Percentiles rank a stretch among this genome's conserved stretches.
phyloP scores from a whole-genome alignment of 1,140 invertebrate species.

The Trissolcus basalis region DNA sequence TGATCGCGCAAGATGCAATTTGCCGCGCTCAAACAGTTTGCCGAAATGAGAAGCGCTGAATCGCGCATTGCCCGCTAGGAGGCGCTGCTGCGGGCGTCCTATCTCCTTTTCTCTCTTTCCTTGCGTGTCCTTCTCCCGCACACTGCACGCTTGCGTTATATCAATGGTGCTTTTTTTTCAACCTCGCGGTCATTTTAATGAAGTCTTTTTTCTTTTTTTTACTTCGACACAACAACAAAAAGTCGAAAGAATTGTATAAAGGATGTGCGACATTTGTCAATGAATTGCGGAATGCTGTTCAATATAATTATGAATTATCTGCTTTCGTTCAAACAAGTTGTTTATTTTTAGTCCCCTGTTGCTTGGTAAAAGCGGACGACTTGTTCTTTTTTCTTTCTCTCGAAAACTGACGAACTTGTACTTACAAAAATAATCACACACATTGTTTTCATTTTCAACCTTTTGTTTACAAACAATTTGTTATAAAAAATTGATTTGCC shows the following conservation, averaged over 20 bases:
- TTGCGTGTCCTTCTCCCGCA: slow-evolving; percentile 27
- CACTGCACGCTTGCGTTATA: slow-evolving; percentile 29
- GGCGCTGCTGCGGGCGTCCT: slow-evolving; percentile 67
- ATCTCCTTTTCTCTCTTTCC: slow-evolving; percentile 63
- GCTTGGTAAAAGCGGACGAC: background rate
- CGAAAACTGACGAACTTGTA: no score
- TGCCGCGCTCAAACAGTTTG: slow-evolving; percentile 62
- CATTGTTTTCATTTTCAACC: no score
- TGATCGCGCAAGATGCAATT: slow-evolving; percentile 56
- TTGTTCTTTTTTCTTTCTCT: background rate
- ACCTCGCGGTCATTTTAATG: slow-evolving; percentile 23
- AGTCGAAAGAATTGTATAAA: background rate
- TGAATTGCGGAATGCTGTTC: slow-evolving; percentile 3
- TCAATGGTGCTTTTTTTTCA: slow-evolving; percentile 14
- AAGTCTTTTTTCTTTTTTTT: slow-evolving; percentile 7
- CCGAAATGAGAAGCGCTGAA: slow-evolving; percentile 3
- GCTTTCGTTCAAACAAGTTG: background rate
- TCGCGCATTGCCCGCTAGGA: slow-evolving; percentile 23
- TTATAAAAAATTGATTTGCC: no score
- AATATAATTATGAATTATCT: slow-evolving; percentile 1
- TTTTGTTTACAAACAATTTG: no score
- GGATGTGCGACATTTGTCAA: slow-evolving; percentile 7
- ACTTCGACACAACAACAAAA: slow-evolving; percentile 4
- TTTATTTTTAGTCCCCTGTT: slow-evolving; percentile 6
- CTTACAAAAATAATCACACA: no score